These are phyloP conservation scores for Nyctereutes procyonoides DNA, from an alignment of 2,113 vertebrate species.

Conservation along the genomic window DNA sequence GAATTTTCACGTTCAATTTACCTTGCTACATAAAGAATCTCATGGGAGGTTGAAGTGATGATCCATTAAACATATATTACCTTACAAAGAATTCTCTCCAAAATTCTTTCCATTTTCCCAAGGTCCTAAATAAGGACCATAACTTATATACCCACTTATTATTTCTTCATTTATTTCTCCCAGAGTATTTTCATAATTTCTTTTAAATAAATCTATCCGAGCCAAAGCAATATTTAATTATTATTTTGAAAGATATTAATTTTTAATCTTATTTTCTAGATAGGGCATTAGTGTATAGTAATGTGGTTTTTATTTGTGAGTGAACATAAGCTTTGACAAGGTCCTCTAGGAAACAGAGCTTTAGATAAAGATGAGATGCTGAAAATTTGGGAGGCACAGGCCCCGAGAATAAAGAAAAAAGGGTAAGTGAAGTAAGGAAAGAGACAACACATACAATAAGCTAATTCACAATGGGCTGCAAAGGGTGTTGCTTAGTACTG, in stretches of 20 bases:
- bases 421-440: not conserved
- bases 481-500: not conserved
- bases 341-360: not conserved
- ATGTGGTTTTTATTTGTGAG: not conserved
- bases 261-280: conserved; percentile 17
- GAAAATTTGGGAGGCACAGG: not conserved
- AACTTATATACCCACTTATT: not conserved
- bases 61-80: not conserved
- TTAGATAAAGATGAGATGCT: not conserved
- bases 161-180: conserved; percentile 5
- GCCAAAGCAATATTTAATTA: not conserved
- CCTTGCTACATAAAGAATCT: not conserved
- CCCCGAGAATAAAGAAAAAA: not conserved
- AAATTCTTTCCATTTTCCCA: conserved; percentile 13
- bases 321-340: not conserved
- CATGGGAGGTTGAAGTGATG: not conserved
- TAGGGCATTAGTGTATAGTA: not conserved
- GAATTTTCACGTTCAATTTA: not conserved
- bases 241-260: not conserved
- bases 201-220: conserved; percentile 9
- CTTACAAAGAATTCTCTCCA: not conserved
- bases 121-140: not conserved
- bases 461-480: not conserved
- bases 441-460: not conserved
- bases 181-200: not conserved